Percentiles rank a stretch among this genome's conserved stretches.
Evolutionary conservation across 2,797 vertebrate genomes (phyloP).

Genomic region (Sorex maritimensis): DNA sequence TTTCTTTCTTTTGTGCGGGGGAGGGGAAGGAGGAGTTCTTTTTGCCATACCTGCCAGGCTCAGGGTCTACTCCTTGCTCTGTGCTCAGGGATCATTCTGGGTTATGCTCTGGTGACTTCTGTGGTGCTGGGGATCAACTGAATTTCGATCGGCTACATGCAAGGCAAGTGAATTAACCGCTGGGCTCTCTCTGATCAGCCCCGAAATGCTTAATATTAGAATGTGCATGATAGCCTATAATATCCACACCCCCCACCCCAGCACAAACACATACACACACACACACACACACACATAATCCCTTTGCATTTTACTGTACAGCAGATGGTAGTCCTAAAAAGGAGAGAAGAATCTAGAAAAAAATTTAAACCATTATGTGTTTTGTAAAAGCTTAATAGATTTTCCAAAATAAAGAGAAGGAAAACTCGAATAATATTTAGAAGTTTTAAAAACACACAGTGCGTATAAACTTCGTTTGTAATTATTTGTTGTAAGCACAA

Average conservation of each 20-base stretch:
- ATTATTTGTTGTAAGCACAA: conserved; percentile 34
- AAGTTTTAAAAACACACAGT: neutral
- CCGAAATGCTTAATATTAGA: too few relatives aligned
- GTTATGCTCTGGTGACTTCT: too few relatives aligned
- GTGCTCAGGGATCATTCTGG: too few relatives aligned
- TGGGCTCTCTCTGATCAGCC: too few relatives aligned
- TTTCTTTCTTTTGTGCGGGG: too few relatives aligned
- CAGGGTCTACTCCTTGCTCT: too few relatives aligned
- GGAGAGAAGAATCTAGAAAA: conserved; percentile 13
- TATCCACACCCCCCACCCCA: neutral
- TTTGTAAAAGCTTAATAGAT: conserved; percentile 42
- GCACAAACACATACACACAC: neutral
- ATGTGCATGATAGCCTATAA: neutral
- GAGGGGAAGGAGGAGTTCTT: too few relatives aligned
- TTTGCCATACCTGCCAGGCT: too few relatives aligned
- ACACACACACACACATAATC: neutral
- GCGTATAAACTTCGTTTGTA: conserved; percentile 25
- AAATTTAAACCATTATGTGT: conserved; percentile 19
- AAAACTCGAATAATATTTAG: neutral
- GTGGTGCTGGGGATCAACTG: too few relatives aligned
- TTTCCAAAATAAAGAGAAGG: neutral
- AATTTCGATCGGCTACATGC: too few relatives aligned
- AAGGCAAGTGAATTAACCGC: too few relatives aligned
- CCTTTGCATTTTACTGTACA: neutral
- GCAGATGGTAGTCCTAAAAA: conserved; percentile 1